Evolutionary conservation across 1,140 invertebrate species (phyloP), one percentile per base, ranked within the genome.

Genomic region (Bathynomus jamesi): DNA sequence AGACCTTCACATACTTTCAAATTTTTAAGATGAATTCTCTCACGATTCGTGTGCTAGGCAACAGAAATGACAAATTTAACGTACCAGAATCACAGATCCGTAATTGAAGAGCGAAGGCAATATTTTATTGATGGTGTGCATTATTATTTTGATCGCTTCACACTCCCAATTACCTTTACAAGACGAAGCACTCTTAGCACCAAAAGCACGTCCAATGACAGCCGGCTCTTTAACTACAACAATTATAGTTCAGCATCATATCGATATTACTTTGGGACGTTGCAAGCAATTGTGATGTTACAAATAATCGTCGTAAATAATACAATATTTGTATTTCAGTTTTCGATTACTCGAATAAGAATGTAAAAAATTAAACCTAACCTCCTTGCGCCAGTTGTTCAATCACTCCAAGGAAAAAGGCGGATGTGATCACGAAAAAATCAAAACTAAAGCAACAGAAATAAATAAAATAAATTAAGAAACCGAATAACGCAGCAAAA

Each of bases 11-110:
- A n/a, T n/a, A n/a, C n/a, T n/a, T n/a, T n/a, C n/a, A n/a, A n/a
- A n/a, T n/a, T n/a, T n/a, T n/a, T n/a, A n/a, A n/a, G n/a, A n/a
- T n/a, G n/a, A n/a, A n/a, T n/a, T n/a, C n/a, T n/a, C n/a, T n/a
- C n/a, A n/a, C n/a, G n/a, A n/a, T n/a, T n/a, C n/a, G n/a, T n/a
- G n/a, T n/a, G n/a, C n/a, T n/a, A n/a, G n/a, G n/a, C n/a, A n/a
- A n/a, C n/a, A n/a, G n/a, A n/a, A n/a, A 53, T 53, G 40, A 53
- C 11, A 53, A 40, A 21, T 5, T n/a, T 2, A 65, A 80, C 83
- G 81, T 79, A 85, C 84, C 79, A 85, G 80, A 8, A 86, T 79
- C n/a, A 86, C 83, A 24, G 82, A 82, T 32, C 83, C 83, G 79
- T 85, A 86, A 4, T 83, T 85, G 21, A 81, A 67, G 28, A 86